phyloP scores from a whole-genome alignment of 2,888 invertebrate species.

The Mythimna ferrago region DNA sequence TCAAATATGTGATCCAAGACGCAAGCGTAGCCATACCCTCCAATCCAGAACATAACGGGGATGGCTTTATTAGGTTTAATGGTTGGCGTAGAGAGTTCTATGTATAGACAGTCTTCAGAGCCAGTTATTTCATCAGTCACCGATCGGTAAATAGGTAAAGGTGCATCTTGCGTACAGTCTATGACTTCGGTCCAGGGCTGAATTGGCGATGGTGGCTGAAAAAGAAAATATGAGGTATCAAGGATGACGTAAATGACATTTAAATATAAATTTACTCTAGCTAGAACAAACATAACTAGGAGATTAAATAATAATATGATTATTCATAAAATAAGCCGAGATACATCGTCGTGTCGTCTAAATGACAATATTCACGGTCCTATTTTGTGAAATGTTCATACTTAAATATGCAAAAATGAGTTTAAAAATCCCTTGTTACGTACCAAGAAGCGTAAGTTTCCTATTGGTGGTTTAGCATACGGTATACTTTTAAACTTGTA shows the following conservation, averaged over 20 bases:
- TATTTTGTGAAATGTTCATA: background rate
- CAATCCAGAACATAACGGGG: slow-evolving; percentile 90
- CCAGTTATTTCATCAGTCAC: slow-evolving; percentile 56
- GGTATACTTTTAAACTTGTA: slow-evolving; percentile 84
- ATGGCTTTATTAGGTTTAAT: slow-evolving; percentile 76
- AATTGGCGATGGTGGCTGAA: slow-evolving; percentile 80
- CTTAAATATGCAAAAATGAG: background rate
- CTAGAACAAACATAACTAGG: background rate
- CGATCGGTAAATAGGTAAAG: slow-evolving; percentile 60
- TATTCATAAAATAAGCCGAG: background rate
- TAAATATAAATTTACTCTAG: background rate
- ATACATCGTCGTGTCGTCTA: background rate
- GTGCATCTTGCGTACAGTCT: slow-evolving; percentile 79
- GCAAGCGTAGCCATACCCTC: slow-evolving; percentile 78
- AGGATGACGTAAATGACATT: background rate
- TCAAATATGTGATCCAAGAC: slow-evolving; percentile 78
- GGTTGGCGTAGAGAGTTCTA: slow-evolving; percentile 81
- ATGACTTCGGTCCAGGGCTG: slow-evolving; percentile 75
- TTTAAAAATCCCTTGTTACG: slow-evolving; percentile 54
- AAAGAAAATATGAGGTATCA: slow-evolving; percentile 38
- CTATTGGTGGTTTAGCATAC: slow-evolving; percentile 84
- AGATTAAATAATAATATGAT: background rate
- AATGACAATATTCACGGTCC: background rate
- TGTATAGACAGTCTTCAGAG: slow-evolving; percentile 86
- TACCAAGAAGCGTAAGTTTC: slow-evolving; percentile 81